Evolutionary conservation across 2,888 invertebrate genomes (phyloP), one percentile per base, ranked within the genome.

Genomic region (Melikaiella ostensackeni): DNA sequence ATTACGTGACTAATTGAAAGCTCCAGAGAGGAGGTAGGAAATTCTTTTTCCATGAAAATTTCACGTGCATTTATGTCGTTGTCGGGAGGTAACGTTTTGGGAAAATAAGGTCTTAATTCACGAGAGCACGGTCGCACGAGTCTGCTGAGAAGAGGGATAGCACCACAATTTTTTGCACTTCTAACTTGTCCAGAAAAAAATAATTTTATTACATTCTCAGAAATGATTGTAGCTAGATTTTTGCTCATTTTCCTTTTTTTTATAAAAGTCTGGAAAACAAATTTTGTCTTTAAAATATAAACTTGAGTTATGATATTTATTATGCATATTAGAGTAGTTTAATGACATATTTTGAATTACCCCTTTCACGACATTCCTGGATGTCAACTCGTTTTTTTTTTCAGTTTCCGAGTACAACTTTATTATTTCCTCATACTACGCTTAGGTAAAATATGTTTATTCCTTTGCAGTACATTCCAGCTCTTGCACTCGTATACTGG

Each of bases 71-170:
- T 50, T 50, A 50, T n/a, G n/a, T 50, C 50, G 50, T 50, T n/a
- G n/a, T 50, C 50, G 50, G 50, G n/a, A 50, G 8, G n/a, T 9
- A 24, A 42, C 42, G 19, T 66, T 42, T 42, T 66, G 19, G 16
- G 66, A 66, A 46, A 66, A 66, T 66, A 24, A 66, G 66, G 46
- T 66, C 66, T 66, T 46, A 66, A 66, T 66, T 66, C 66, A 46
- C 13, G 66, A 66, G 46, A 66, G 66, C 66, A 64, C 64, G 64
- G 24, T 35, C 21, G 61, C 16, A 16, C 61, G 24, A 42, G n/a
- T 62, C 9, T 33, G 62, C 62, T 62, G 33, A 33, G 19, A 62
- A 62, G 62, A 62, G n/a, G n/a, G 35, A 62, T 62, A 35, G 9
- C 30, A 62, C 62, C 62, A 24, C 35, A 42, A 64, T 42, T 64